A percentile compares a stretch with the other conserved stretches of the same genome.
Conservation (phyloP, 2,113 vertebrate genomes). For the Otocyon megalotis region DNA sequence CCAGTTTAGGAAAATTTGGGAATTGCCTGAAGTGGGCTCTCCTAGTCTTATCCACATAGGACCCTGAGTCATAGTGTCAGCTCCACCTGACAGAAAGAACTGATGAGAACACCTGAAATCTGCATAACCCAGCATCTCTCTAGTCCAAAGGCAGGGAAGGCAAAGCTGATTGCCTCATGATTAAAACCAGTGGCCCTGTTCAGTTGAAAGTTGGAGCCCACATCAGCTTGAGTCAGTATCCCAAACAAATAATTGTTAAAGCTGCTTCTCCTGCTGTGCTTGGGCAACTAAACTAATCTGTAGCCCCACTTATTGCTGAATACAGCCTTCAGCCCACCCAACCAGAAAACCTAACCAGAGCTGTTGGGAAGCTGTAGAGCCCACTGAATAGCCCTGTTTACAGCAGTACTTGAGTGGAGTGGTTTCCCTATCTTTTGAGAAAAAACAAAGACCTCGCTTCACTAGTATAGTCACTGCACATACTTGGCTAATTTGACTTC, state of each 20-base stretch:
- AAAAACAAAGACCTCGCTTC: not conserved
- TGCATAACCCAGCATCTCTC: not conserved
- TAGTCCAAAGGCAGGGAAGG: not conserved
- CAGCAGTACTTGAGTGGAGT: not conserved
- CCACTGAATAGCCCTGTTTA: not conserved
- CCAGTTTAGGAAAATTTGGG: not conserved
- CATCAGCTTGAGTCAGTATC: not conserved
- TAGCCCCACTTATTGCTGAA: not conserved
- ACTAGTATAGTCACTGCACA: not conserved
- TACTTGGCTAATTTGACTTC: not conserved
- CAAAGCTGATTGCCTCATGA: not conserved
- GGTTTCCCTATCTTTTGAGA: not conserved
- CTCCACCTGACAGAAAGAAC: not conserved
- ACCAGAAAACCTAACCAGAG: not conserved
- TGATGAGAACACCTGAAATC: not conserved
- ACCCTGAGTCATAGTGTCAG: not conserved
- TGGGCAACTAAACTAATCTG: not conserved
- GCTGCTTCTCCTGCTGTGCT: not conserved
- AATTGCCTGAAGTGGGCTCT: not conserved
- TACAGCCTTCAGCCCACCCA: not conserved
- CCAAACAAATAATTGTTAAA: not conserved
- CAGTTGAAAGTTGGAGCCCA: not conserved
- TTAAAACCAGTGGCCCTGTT: not conserved
- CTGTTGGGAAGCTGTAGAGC: not conserved
- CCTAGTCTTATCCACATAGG: not conserved